phyloP scores from a whole-genome alignment of 2,888 invertebrate genomes.

The Polyommatus iphigenia region DNA sequence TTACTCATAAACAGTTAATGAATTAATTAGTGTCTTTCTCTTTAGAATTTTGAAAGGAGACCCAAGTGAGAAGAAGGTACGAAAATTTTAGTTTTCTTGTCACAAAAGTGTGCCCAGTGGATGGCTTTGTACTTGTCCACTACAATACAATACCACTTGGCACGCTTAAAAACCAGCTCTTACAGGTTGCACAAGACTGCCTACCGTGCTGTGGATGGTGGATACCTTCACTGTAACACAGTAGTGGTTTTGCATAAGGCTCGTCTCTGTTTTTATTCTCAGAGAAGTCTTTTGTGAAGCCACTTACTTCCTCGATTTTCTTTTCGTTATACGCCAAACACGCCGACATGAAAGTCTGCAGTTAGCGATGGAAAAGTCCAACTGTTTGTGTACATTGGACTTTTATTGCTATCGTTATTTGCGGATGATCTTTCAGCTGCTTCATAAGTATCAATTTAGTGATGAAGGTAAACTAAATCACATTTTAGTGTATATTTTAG shows the following conservation, averaged over 20 bases:
- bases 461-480: slow-evolving; percentile 18
- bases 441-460: slow-evolving; percentile 35
- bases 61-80: background rate
- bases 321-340: slow-evolving; percentile 39
- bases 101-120: slow-evolving; percentile 18
- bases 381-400: slow-evolving; percentile 72
- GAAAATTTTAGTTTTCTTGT: background rate
- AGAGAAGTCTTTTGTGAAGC: slow-evolving; percentile 64
- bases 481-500: slow-evolving; percentile 6
- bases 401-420: slow-evolving; percentile 74
- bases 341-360: slow-evolving; percentile 60
- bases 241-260: slow-evolving; percentile 61
- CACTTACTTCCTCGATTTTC: slow-evolving; percentile 52
- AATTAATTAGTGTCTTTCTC: background rate
- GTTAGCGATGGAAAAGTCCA: slow-evolving; percentile 74
- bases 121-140: background rate
- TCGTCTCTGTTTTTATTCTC: slow-evolving; percentile 60
- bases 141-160: slow-evolving; percentile 24
- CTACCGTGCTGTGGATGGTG: slow-evolving; percentile 28
- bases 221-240: slow-evolving; percentile 29
- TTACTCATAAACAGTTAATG: background rate
- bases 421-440: slow-evolving; percentile 67
- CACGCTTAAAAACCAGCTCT: slow-evolving; percentile 26
- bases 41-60: background rate
- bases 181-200: slow-evolving; percentile 32